Evolutionary conservation across 2,113 vertebrate genomes (phyloP), one percentile per base, ranked within the genome.

Genomic region (Nestor notabilis): DNA sequence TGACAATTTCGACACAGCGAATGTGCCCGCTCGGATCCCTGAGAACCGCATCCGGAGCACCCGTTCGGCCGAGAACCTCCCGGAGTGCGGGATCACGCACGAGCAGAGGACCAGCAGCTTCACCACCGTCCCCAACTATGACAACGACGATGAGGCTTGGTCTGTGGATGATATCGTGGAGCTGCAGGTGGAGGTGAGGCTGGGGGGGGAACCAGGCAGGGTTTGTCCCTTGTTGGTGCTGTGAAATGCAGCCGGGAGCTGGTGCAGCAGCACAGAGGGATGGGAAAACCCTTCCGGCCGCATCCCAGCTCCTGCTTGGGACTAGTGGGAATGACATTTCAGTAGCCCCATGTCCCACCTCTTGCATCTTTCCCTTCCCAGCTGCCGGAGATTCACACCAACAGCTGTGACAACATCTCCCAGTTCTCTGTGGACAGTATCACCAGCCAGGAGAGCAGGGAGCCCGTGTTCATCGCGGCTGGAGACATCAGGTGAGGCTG

Each of bases 361-460:
- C 63, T 93, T 9, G 3, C 35, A 1, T 16, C 31, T 29, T 46
- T 63, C 31, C 47, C 64, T 83, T 63, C 58, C 49, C 96, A 99
- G 99, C 98, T 99, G 49, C 99, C 99, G 0, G 99, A 99, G 93
- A 85, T 99, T 3, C 99, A 99, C 97, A 98, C 99, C 96, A 99
- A 98, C 98, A 99, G 99, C 98, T 99, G 99, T 33, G 99, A 99
- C 95, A 99, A 99, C 98, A 99, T 99, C 98, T 99, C 99, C 58
- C 99, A 99, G 98, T 99, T 99, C 91, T 99, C 99, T 0, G 99
- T 99, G 95, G 99, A 99, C 98, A 99, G 99, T 97, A 99, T 99
- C 98, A 99, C 99, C 87, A 99, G 99, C 88, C 99, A 99, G 96
- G 99, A 99, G 96, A 99, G 99, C 98, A 98, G 99, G 35, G 99